Percentiles rank a stretch among this genome's conserved stretches.
phyloP scores from a whole-genome alignment of 2,113 vertebrate genomes.

The Phyllostomus discolor region DNA sequence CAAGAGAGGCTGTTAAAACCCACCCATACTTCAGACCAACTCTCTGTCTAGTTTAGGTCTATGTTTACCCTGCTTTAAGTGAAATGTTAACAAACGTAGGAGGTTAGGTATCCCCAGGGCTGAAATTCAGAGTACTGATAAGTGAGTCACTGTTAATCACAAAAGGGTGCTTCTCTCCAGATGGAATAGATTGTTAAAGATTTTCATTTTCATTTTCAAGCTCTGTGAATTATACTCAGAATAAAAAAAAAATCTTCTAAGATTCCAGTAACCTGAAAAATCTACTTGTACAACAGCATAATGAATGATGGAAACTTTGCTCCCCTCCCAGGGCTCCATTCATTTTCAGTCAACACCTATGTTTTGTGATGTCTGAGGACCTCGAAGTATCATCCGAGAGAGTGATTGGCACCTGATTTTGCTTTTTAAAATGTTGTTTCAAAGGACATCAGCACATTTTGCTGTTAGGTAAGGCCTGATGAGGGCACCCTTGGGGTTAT shows the following conservation, averaged over 20 bases:
- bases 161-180: constrained; percentile 42
- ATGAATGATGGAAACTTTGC: constrained; percentile 45
- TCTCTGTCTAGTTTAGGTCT: not conserved
- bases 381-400: constrained; percentile 32
- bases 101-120: not conserved
- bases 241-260: constrained; percentile 40
- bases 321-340: constrained; percentile 44
- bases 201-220: constrained; percentile 70
- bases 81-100: not conserved
- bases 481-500: not conserved
- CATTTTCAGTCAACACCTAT: constrained; percentile 60
- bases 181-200: constrained; percentile 55
- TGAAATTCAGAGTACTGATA: not conserved
- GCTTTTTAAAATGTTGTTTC: not conserved
- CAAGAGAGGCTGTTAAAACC: not conserved
- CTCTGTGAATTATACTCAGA: constrained; percentile 54
- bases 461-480: not conserved
- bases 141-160: not conserved
- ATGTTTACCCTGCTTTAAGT: not conserved
- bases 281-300: constrained; percentile 61
- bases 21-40: not conserved
- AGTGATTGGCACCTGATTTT: not conserved
- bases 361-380: constrained; percentile 59
- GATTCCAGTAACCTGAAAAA: constrained; percentile 73
- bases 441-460: not conserved